Percentiles rank a stretch among this genome's conserved stretches.
These are phyloP conservation scores for Trimorus sp. DNA, from an alignment of 2,888 invertebrate genomes.

Conservation along the genomic window DNA sequence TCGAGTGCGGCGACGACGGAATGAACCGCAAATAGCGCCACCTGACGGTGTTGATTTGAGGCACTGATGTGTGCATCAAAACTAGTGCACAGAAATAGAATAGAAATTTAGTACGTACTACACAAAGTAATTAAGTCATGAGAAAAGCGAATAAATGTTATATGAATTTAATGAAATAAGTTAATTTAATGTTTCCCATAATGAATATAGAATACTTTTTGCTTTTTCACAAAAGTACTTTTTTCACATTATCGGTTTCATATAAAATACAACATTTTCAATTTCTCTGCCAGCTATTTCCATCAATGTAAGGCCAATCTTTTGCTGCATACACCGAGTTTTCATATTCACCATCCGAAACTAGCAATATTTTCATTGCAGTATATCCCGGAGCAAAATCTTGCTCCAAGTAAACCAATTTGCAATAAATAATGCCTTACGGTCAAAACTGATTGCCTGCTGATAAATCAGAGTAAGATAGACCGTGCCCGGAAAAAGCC, in stretches of 20 bases:
- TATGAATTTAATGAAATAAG: no score
- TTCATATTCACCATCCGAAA: conserved; percentile 31
- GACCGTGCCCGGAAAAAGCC: conserved; percentile 25
- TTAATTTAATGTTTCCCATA: no score
- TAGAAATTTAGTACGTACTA: no score
- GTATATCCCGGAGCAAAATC: conserved; percentile 16
- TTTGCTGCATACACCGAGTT: conserved; percentile 27
- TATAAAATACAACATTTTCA: conserved; percentile 19
- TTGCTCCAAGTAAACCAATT: conserved; percentile 57
- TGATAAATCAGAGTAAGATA: conserved; percentile 58
- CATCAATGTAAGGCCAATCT: conserved; percentile 10
- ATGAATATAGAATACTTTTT: no score
- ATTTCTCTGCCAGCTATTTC: conserved; percentile 31
- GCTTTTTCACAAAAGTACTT: neutral
- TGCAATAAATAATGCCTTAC: conserved; percentile 55
- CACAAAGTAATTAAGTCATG: no score
- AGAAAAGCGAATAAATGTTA: no score
- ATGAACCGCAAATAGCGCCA: no score
- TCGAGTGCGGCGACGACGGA: no score
- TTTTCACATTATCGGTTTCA: conserved; percentile 5
- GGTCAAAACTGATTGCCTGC: conserved; percentile 44
- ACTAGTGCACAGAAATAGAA: no score
- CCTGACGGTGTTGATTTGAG: no score
- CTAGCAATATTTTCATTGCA: conserved; percentile 42
- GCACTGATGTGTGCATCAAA: no score